Conservation (phyloP, 2,888 invertebrate genomes). For the Mycalesis mineus region DNA sequence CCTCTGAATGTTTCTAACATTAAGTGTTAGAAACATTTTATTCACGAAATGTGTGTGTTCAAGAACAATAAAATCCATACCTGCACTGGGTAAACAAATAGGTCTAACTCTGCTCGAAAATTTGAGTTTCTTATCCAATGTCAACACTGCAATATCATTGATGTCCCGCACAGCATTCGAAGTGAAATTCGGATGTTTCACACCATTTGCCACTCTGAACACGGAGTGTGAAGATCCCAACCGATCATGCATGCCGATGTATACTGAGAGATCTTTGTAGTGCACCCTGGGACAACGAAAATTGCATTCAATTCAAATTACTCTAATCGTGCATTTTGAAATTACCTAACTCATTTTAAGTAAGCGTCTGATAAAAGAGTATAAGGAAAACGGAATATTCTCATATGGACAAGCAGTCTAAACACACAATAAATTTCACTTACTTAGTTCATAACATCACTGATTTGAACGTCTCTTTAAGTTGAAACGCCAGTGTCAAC, state of each 20-base stretch:
- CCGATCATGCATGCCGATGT: conserved; percentile 75
- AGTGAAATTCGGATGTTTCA: conserved; percentile 72
- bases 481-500: too few species aligned
- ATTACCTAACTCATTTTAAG: too few species aligned
- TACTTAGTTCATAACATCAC: too few species aligned
- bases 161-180: conserved; percentile 75
- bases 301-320: background rate
- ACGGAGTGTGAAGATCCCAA: conserved; percentile 48
- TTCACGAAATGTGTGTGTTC: too few species aligned
- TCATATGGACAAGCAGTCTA: too few species aligned
- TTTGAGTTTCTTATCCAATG: conserved; percentile 57
- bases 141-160: conserved; percentile 79
- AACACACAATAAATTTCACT: too few species aligned
- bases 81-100: conserved; percentile 66
- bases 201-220: conserved; percentile 45
- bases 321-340: too few species aligned
- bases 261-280: conserved; percentile 56
- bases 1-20: too few species aligned
- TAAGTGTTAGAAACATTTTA: too few species aligned
- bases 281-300: conserved; percentile 47
- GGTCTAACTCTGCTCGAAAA: conserved; percentile 68
- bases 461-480: too few species aligned
- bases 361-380: too few species aligned
- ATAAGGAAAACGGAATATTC: too few species aligned
- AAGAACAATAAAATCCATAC: conserved; percentile 33